phyloP scores from a whole-genome alignment of 2,888 invertebrate species.

The Hydriomena furcata region DNA sequence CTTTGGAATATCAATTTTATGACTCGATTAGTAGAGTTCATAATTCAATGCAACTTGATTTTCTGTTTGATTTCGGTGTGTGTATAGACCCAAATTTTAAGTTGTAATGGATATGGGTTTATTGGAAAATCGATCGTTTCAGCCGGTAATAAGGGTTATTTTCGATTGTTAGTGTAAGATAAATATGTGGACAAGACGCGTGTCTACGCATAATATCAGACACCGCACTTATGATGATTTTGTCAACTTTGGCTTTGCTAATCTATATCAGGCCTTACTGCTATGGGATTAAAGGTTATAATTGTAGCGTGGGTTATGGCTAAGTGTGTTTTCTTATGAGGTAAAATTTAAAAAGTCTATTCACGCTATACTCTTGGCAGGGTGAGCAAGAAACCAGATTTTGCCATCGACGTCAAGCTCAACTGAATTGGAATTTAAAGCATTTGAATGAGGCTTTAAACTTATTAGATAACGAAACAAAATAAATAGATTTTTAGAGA shows the following conservation, averaged over 20 bases:
- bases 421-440: slow-evolving; percentile 20
- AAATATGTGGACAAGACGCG: slow-evolving; percentile 60
- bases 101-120: slow-evolving; percentile 26
- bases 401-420: slow-evolving; percentile 15
- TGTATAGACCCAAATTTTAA: slow-evolving; percentile 39
- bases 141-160: slow-evolving; percentile 37
- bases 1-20: slow-evolving; percentile 56
- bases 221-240: slow-evolving; percentile 71
- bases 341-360: slow-evolving; percentile 58
- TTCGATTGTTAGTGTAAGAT: slow-evolving; percentile 38
- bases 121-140: slow-evolving; percentile 38
- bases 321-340: slow-evolving; percentile 57
- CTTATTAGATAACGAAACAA: too few species aligned
- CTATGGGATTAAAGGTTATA: slow-evolving; percentile 28
- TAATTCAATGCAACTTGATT: slow-evolving; percentile 25
- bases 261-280: slow-evolving; percentile 19
- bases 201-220: slow-evolving; percentile 80
- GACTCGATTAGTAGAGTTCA: slow-evolving; percentile 39
- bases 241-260: slow-evolving; percentile 62
- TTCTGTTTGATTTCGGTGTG: slow-evolving; percentile 40
- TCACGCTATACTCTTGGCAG: slow-evolving; percentile 57
- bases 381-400: slow-evolving; percentile 35
- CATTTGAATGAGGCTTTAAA: too few species aligned
- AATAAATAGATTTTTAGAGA: too few species aligned
- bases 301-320: slow-evolving; percentile 9